Percentiles rank a stretch among this genome's conserved stretches.
These are phyloP conservation scores for Campaea margaritaria DNA, from an alignment of 2,888 invertebrate species.

Conservation along the genomic window DNA sequence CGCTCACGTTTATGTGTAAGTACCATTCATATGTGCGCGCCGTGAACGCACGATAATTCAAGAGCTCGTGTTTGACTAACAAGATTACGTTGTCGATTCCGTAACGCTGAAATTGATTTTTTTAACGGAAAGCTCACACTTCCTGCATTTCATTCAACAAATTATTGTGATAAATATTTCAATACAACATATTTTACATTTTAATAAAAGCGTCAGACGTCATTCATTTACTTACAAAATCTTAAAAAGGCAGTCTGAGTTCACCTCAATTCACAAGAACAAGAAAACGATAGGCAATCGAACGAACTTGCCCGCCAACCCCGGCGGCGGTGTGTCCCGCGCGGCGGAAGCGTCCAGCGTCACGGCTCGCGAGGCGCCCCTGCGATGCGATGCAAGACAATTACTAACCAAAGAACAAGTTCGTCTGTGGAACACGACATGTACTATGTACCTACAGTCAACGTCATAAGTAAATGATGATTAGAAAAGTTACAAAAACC, in stretches of 20 bases:
- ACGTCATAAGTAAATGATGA: too few relatives aligned
- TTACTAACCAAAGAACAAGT: slow-evolving; percentile 41
- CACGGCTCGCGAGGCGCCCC: slow-evolving; percentile 79
- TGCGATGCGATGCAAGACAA: slow-evolving; percentile 56
- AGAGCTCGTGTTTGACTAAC: slow-evolving; percentile 70
- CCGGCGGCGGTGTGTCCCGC: slow-evolving; percentile 49
- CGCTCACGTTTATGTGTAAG: slow-evolving; percentile 70
- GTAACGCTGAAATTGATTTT: slow-evolving; percentile 34
- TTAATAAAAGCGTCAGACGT: too few relatives aligned
- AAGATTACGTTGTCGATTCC: slow-evolving; percentile 54
- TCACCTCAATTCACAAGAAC: not conserved
- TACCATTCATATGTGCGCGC: slow-evolving; percentile 80
- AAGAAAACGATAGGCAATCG: not conserved
- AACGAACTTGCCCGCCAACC: not conserved
- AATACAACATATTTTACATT: too few relatives aligned
- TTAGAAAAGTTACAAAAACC: too few relatives aligned
- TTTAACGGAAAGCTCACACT: slow-evolving; percentile 28
- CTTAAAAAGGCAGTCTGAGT: too few relatives aligned
- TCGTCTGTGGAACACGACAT: not conserved
- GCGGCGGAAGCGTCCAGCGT: slow-evolving; percentile 67
- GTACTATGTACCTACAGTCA: too few relatives aligned
- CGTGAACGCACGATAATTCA: slow-evolving; percentile 78
- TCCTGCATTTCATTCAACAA: too few relatives aligned
- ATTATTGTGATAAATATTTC: too few relatives aligned
- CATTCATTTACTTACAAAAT: too few relatives aligned